Evolutionary conservation across 2,888 invertebrate genomes (phyloP).

Genomic region (Baccha elongata): DNA sequence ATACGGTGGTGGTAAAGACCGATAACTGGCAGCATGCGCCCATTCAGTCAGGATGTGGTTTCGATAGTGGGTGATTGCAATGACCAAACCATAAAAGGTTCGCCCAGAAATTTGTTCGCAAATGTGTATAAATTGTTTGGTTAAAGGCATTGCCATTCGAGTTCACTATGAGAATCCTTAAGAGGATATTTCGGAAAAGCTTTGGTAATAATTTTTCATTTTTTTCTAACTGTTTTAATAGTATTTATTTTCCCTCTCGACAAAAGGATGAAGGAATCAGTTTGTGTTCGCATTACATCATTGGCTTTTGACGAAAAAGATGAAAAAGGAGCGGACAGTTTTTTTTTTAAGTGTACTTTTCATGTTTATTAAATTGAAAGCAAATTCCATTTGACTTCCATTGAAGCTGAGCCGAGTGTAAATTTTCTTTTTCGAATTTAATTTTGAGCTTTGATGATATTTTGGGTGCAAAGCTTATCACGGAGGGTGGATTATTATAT

Average conservation of each 20-base stretch:
- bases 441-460: conserved; percentile 54
- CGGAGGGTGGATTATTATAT: conserved; percentile 9
- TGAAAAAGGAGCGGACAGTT: background rate
- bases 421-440: conserved; percentile 44
- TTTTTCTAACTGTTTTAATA: too few relatives aligned
- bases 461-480: background rate
- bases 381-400: conserved; percentile 68
- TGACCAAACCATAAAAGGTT: background rate
- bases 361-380: conserved; percentile 71
- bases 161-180: conserved; percentile 2
- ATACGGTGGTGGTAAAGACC: conserved; percentile 8
- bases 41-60: too few relatives aligned
- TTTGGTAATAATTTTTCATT: conserved; percentile 41
- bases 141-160: background rate
- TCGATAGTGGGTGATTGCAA: conserved; percentile 21
- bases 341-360: conserved; percentile 57
- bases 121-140: conserved; percentile 55
- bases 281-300: conserved; percentile 71
- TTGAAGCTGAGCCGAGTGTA: conserved; percentile 62
- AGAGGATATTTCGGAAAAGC: conserved; percentile 62
- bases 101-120: conserved; percentile 60
- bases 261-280: conserved; percentile 63
- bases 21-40: too few relatives aligned
- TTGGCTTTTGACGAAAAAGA: conserved; percentile 13
- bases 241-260: conserved; percentile 48